A percentile compares a stretch with the other conserved stretches of the same genome.
phyloP scores from a whole-genome alignment of 2,888 invertebrate genomes.

The Apodemia zela region DNA sequence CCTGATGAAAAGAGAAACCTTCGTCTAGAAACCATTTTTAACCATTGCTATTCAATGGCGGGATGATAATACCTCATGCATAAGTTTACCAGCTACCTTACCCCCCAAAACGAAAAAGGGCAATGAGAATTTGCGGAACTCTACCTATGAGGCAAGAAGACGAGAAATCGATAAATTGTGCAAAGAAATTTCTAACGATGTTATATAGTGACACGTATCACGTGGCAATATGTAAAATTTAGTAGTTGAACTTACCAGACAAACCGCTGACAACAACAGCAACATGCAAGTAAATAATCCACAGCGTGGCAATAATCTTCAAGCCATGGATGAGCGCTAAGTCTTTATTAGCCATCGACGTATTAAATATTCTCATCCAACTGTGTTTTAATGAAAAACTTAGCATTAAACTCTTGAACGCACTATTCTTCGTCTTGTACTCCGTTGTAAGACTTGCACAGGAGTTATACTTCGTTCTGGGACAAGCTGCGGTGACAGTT shows the following conservation, averaged over 20 bases:
- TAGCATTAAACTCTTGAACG: slow-evolving; percentile 52
- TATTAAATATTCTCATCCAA: slow-evolving; percentile 64
- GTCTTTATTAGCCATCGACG: slow-evolving; percentile 71
- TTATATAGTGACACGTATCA: no score
- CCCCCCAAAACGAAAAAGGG: no score
- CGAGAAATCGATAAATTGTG: no score
- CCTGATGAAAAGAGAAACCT: no score
- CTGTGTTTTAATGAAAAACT: slow-evolving; percentile 67
- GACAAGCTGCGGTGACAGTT: slow-evolving; percentile 48
- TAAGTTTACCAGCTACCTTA: no score
- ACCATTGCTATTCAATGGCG: no score
- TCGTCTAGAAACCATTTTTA: no score
- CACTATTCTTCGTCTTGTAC: slow-evolving; percentile 45
- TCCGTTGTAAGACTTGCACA: slow-evolving; percentile 54
- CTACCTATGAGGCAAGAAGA: no score
- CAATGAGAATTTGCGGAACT: no score
- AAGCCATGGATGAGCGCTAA: slow-evolving; percentile 80
- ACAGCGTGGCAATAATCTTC: slow-evolving; percentile 82
- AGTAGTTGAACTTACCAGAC: slow-evolving; percentile 61
- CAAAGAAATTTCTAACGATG: no score
- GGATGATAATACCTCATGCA: no score
- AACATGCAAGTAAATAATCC: slow-evolving; percentile 83
- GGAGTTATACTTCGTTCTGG: slow-evolving; percentile 55
- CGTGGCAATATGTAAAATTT: no score
- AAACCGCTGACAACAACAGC: slow-evolving; percentile 83